Evolutionary conservation across 2,888 invertebrate species (phyloP).

Genomic region (Carabus problematicus): DNA sequence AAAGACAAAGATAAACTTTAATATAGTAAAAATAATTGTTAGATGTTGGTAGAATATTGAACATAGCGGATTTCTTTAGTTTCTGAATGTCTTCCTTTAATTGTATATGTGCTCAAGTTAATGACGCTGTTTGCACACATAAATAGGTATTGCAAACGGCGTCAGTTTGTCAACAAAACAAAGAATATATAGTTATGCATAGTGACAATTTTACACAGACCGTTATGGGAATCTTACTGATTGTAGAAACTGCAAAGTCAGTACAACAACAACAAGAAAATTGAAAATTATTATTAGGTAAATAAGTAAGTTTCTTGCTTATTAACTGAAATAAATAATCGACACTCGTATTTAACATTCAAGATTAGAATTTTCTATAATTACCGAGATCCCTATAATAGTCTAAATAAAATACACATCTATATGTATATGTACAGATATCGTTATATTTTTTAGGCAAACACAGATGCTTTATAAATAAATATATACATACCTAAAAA

Average conservation of each 20-base stretch:
- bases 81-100: conserved; percentile 40
- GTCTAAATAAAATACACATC: conserved; percentile 12
- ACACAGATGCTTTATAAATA: conserved; percentile 35
- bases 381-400: too few species aligned
- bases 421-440: conserved; percentile 28
- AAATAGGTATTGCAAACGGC: conserved; percentile 19
- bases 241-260: too few species aligned
- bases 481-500: conserved; percentile 18
- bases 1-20: conserved; percentile 25
- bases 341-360: too few species aligned
- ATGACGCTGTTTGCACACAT: conserved; percentile 18
- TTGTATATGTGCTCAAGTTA: conserved; percentile 39
- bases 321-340: too few species aligned
- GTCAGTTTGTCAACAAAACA: conserved; percentile 35
- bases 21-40: conserved; percentile 36
- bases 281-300: too few species aligned
- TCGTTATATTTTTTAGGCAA: conserved; percentile 37
- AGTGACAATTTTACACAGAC: too few species aligned
- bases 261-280: too few species aligned
- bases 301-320: too few species aligned
- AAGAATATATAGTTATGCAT: conserved; percentile 4
- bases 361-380: too few species aligned
- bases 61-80: conserved; percentile 26
- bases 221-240: too few species aligned
- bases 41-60: conserved; percentile 29